These are phyloP conservation scores for Pontoporia blainvillei DNA, from an alignment of 2,113 vertebrate genomes.

Conservation along the genomic window DNA sequence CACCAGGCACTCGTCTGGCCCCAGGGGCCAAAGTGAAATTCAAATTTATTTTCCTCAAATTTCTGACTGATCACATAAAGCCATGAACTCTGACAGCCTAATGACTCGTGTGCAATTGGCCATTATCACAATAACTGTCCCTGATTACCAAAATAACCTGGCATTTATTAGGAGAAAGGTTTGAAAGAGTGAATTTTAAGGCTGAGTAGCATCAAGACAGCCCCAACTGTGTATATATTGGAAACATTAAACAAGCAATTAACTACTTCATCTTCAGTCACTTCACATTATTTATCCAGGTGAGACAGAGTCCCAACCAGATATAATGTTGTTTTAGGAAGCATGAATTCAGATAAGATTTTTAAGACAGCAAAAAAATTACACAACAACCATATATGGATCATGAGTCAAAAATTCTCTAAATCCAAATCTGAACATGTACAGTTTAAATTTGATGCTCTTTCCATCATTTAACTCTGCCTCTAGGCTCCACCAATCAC, in stretches of 20 bases:
- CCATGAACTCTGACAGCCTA: conserved; percentile 1
- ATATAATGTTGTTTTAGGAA: not conserved
- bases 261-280: conserved; percentile 31
- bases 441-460: not conserved
- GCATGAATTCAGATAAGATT: not conserved
- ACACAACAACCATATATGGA: not conserved
- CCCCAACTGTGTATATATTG: conserved; percentile 23
- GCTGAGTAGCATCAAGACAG: conserved; percentile 21
- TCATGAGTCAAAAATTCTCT: not conserved
- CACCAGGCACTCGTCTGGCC: not conserved
- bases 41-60: conserved; percentile 51
- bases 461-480: not conserved
- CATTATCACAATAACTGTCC: conserved; percentile 19
- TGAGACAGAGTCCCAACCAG: not conserved
- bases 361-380: not conserved
- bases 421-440: conserved; percentile 18
- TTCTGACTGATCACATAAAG: conserved; percentile 51
- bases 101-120: not conserved
- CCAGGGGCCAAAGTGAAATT: conserved; percentile 31
- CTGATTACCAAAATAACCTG: conserved; percentile 37
- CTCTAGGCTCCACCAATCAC: not conserved
- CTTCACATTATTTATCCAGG: conserved; percentile 27
- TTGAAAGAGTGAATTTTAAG: conserved; percentile 55
- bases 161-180: conserved; percentile 22
- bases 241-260: conserved; percentile 60